These are phyloP conservation scores for Lacerta bilineata DNA, from an alignment of 2,797 vertebrate genomes.

Conservation along the genomic window DNA sequence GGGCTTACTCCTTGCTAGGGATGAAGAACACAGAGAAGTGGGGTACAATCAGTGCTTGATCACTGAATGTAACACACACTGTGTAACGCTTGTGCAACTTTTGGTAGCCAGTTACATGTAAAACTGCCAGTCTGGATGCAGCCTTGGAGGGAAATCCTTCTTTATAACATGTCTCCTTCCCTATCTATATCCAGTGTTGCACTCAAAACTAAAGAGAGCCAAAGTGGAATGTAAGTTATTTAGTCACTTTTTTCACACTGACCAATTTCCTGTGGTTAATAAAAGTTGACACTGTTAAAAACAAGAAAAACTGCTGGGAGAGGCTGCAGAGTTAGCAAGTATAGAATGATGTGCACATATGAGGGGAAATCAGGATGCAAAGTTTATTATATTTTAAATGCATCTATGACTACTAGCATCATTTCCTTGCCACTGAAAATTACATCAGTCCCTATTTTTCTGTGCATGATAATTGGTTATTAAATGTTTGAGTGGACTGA, in stretches of 20 bases:
- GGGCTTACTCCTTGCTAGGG: background rate
- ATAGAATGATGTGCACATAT: background rate
- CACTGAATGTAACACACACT: background rate
- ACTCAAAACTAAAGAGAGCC: background rate
- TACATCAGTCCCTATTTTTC: too few relatives aligned
- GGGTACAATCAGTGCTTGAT: background rate
- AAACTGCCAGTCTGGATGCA: background rate
- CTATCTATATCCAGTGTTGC: background rate
- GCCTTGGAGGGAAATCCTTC: background rate
- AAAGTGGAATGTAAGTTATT: background rate
- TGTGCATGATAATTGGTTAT: too few relatives aligned
- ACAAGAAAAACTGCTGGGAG: background rate
- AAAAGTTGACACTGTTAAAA: background rate
- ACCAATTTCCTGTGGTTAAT: background rate
- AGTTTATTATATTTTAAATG: background rate
- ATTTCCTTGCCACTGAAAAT: background rate
- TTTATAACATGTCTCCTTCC: background rate
- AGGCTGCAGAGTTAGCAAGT: background rate
- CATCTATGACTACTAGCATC: background rate
- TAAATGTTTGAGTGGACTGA: too few relatives aligned
- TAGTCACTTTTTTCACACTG: background rate
- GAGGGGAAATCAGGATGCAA: background rate
- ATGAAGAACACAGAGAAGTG: background rate
- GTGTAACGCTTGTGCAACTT: background rate
- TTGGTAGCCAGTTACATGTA: background rate